Base-by-base conservation (phyloP, 2,888 invertebrate species). In the Tachystola acroxantha region DNA sequence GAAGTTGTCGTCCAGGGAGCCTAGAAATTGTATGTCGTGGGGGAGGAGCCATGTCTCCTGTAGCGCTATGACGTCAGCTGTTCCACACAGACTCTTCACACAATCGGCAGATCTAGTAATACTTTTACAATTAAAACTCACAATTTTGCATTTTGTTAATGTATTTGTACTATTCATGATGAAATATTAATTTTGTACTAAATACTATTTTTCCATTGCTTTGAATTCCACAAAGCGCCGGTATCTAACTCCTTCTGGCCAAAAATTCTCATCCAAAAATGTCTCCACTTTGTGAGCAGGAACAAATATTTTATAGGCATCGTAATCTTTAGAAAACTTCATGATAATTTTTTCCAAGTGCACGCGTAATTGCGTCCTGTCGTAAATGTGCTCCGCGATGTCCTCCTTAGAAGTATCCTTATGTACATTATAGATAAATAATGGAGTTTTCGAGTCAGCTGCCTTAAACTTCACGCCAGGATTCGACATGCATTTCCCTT, bases 201-300 rank as follows among this genome's bases (percentile, higher is more conserved):
- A 12, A 6, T 6, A 3, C 24, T 14, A 1, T n/a, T 5, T 29
- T 29, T 29, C 3, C 7, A 2, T 14, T 2, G 1, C n/a, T 14
- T 14, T 14, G n/a, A 29, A 31, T 2, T 31, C n/a, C 7, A 31
- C 20, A 19, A 31, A 31, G 5, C 20, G 10, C 6, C 31, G 3
- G 10, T 20, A 31, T 1, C 4, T 3, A 9, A 31, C 20, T 1
- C 20, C 31, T 1, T 20, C 10, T 1, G 31, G 46, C 49, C 45
- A 49, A n/a, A 46, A 9, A 2, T 36, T 43, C 1, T 32, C 36
- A 31, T 48, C 30, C 6, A 48, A 20, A 22, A 38, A 48, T 7
- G 4, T 10, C 30, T 3, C 7, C 38, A 7, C 1, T 16, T 20
- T 31, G 2, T 19, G 5, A 1, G 4, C 6, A 1, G 31, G 10